Evolutionary conservation across 2,113 vertebrate genomes (phyloP).

Genomic region (Xiphophorus couchianus): DNA sequence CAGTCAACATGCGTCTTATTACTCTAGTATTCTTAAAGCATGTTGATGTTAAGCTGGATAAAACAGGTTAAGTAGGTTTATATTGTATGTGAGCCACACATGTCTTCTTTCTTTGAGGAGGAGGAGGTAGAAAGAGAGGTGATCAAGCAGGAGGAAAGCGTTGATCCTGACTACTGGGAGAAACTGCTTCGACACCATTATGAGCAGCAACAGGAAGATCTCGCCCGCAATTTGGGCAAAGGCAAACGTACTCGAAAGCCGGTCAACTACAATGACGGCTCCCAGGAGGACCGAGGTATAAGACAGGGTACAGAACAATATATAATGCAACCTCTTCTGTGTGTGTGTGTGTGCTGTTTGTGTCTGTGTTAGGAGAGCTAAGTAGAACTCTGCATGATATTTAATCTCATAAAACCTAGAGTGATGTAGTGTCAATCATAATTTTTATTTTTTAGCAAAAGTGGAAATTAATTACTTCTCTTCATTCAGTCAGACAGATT

Average conservation of each 20-base stretch:
- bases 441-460: background rate
- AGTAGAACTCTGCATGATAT: slow-evolving; percentile 20
- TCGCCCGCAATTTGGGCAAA: slow-evolving; percentile 97
- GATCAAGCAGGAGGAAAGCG: slow-evolving; percentile 98
- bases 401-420: background rate
- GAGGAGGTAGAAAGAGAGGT: slow-evolving; percentile 97
- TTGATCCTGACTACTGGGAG: slow-evolving; percentile 99
- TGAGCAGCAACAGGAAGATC: slow-evolving; percentile 97
- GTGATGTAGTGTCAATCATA: too few species aligned
- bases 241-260: slow-evolving; percentile 98
- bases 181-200: slow-evolving; percentile 98
- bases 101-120: slow-evolving; percentile 77
- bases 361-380: slow-evolving; percentile 50
- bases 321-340: slow-evolving; percentile 68
- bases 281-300: slow-evolving; percentile 98
- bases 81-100: slow-evolving; percentile 38
- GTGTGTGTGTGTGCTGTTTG: slow-evolving; percentile 57
- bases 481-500: background rate
- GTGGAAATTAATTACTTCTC: background rate
- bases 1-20: background rate
- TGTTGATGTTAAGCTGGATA: background rate
- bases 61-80: background rate
- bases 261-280: slow-evolving; percentile 99
- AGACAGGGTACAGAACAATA: slow-evolving; percentile 82
- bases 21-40: background rate